phyloP scores from a whole-genome alignment of 1,140 invertebrate species.

The Proctacanthus coquilletti region DNA sequence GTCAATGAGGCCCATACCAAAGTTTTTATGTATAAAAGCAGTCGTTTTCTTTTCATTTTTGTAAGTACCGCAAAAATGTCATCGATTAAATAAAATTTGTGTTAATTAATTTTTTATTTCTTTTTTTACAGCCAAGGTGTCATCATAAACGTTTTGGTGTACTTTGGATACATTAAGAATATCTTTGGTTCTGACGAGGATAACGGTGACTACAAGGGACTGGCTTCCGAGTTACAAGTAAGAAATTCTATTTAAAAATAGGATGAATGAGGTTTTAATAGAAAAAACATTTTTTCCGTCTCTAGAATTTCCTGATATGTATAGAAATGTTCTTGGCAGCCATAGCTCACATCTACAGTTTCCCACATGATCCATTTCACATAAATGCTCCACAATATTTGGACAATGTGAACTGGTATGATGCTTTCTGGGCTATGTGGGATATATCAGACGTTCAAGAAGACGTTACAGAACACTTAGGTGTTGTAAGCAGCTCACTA shows the following conservation, averaged over 20 bases:
- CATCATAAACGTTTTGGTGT: slow-evolving; percentile 71
- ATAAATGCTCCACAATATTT: slow-evolving; percentile 31
- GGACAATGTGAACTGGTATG: slow-evolving; percentile 34
- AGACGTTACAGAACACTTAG: slow-evolving; percentile 83
- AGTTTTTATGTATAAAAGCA: slow-evolving; percentile 96
- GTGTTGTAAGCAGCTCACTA: slow-evolving; percentile 65
- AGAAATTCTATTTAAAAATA: no score
- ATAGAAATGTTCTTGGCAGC: slow-evolving; percentile 96
- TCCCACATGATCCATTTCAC: slow-evolving; percentile 74
- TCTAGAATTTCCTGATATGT: slow-evolving; percentile 88
- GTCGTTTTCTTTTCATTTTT: slow-evolving; percentile 97
- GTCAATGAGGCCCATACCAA: slow-evolving; percentile 85
- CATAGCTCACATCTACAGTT: slow-evolving; percentile 88
- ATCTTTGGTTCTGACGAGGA: slow-evolving; percentile 41
- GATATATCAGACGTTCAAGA: slow-evolving; percentile 85
- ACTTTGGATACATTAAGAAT: slow-evolving; percentile 51
- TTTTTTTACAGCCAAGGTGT: slow-evolving; percentile 70
- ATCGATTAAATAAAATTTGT: neutral
- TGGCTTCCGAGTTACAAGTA: slow-evolving; percentile 66
- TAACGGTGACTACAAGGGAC: slow-evolving; percentile 33
- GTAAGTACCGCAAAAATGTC: slow-evolving; percentile 45
- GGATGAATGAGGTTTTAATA: no score
- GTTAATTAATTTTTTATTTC: slow-evolving; percentile 9
- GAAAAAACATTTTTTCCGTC: slow-evolving; percentile 16
- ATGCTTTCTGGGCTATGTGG: slow-evolving; percentile 69